phyloP scores from a whole-genome alignment of 2,113 vertebrate genomes.

The Theristicus caerulescens region DNA sequence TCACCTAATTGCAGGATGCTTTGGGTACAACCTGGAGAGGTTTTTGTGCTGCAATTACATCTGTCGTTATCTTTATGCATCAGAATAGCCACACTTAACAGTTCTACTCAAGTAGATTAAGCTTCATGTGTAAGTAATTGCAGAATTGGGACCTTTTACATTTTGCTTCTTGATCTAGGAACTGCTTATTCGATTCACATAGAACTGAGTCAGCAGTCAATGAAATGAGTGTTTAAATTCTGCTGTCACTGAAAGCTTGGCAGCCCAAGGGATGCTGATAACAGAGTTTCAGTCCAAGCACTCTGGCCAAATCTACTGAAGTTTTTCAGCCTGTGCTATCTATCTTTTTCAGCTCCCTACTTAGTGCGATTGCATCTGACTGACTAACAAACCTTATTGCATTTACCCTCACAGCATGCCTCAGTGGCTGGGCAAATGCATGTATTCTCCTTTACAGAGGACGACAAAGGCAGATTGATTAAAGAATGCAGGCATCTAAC shows the following conservation, averaged over 20 bases:
- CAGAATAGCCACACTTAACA: not conserved
- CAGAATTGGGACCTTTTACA: not conserved
- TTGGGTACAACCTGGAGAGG: not conserved
- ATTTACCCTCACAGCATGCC: not conserved
- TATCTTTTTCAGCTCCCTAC: not conserved
- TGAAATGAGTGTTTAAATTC: slow-evolving; percentile 50
- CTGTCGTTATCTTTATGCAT: not conserved
- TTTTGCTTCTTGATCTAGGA: not conserved
- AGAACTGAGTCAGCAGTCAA: slow-evolving; percentile 59
- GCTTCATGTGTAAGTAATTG: not conserved
- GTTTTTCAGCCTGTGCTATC: not conserved
- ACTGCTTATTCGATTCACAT: slow-evolving; percentile 5
- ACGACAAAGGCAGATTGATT: not conserved
- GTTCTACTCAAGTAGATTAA: not conserved
- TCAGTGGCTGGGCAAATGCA: not conserved
- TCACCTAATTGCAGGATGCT: not conserved
- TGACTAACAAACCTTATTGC: not conserved
- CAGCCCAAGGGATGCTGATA: slow-evolving; percentile 45
- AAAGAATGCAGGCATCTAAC: not conserved
- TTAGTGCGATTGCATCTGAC: not conserved
- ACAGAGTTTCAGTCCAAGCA: slow-evolving; percentile 21
- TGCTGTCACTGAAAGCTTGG: slow-evolving; percentile 40
- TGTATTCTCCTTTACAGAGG: not conserved
- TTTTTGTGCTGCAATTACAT: not conserved
- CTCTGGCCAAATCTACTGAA: slow-evolving; percentile 16